Percentiles rank a stretch among this genome's conserved stretches.
These are phyloP conservation scores for Folsomia candida DNA, from an alignment of 2,888 invertebrate species.

Conservation along the genomic window DNA sequence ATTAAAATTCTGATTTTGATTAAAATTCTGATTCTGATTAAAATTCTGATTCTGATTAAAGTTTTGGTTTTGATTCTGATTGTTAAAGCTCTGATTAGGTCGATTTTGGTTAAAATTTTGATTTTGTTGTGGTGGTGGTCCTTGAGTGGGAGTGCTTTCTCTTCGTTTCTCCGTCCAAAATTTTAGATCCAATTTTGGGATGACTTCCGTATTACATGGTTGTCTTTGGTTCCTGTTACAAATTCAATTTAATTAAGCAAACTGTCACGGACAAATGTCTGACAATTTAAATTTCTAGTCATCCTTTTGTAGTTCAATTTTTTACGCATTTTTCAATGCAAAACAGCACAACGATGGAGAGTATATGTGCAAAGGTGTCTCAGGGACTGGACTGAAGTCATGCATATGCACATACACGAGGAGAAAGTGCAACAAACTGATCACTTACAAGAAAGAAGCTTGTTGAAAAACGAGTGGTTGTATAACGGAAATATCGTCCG, in stretches of 20 bases:
- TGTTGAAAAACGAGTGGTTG: conserved; percentile 55
- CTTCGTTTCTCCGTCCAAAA: conserved; percentile 54
- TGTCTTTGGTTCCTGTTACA: conserved; percentile 54
- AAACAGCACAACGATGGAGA: background rate
- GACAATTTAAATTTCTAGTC: no score
- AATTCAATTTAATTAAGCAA: background rate
- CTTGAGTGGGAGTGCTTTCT: background rate
- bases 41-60: conserved; percentile 10
- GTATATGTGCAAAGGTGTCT: no score
- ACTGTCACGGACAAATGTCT: no score
- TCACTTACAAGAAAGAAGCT: conserved; percentile 55
- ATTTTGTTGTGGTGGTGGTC: conserved; percentile 2
- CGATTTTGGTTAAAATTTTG: background rate
- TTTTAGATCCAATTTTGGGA: conserved; percentile 54
- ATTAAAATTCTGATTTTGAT: conserved; percentile 7
- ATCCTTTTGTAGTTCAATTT: no score
- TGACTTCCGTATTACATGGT: conserved; percentile 53
- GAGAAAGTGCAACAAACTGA: no score
- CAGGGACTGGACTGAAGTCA: no score
- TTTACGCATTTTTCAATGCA: background rate
- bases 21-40: background rate
- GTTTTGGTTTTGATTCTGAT: background rate
- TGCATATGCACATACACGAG: no score
- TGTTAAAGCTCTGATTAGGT: background rate
- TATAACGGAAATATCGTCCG: conserved; percentile 64